Evolutionary conservation across 2,113 vertebrate species (phyloP).

Genomic region (Chauna torquata): DNA sequence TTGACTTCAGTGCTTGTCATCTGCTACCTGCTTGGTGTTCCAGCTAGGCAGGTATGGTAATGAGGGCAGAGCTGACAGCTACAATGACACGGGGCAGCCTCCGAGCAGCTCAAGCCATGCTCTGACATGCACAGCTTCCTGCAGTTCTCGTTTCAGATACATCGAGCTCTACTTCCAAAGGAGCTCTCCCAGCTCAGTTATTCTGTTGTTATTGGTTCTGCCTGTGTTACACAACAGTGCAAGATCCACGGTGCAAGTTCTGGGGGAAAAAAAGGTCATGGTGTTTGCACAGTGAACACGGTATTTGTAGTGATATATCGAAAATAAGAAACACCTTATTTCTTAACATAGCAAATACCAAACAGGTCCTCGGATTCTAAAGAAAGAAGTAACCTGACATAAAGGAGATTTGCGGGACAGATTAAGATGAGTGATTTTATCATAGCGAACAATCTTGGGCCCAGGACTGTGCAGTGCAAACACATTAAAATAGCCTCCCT

Average conservation of each 20-base stretch:
- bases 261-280: neutral
- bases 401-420: neutral
- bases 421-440: neutral
- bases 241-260: neutral
- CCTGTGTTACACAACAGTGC: fast-evolving
- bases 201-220: neutral
- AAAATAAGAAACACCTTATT: neutral
- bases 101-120: neutral
- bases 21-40: neutral
- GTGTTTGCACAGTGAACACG: neutral
- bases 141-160: neutral
- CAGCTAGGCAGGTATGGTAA: neutral
- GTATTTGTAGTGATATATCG: neutral
- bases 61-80: neutral
- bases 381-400: neutral
- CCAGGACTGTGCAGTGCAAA: neutral
- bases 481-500: neutral
- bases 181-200: neutral
- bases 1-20: neutral
- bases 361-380: neutral
- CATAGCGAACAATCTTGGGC: neutral
- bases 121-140: neutral
- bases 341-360: neutral
- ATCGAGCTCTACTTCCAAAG: neutral
- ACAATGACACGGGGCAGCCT: neutral